Evolutionary conservation across 2,888 invertebrate genomes (phyloP), one percentile per base, ranked within the genome.

Genomic region (Anaspis maculata): DNA sequence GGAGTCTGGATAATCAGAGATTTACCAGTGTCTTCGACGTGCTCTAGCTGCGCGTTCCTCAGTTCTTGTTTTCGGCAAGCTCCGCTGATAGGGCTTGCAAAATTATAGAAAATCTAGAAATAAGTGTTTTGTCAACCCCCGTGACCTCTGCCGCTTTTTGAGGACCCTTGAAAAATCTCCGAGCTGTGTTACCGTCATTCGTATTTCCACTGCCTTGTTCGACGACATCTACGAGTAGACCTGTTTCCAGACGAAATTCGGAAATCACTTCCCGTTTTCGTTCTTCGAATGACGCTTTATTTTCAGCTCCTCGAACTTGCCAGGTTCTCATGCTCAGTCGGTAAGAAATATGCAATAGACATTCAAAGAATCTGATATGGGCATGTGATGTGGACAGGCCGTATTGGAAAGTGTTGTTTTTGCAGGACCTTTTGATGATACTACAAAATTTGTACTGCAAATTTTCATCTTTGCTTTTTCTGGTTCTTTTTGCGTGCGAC

Each of bases 131-230:
- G 16, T 46, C 31, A 3, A 48, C 15, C 2, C 41, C 41, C n/a
- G 45, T 46, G 10, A 48, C 46, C 22, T 31, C 32, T 3, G 48
- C 34, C n/a, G 46, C 24, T 11, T 32, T 1, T 10, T 32, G n/a
- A 3, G 43, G 37, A 29, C 49, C 37, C 7, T 14, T 34, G 29
- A 54, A 51, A 40, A 54, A 54, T 25, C 44, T 32, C 19, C 49
- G 36, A 21, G 44, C 45, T 2, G 50, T 49, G 21, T 54, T 51
- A 1, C 51, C 48, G 25, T 49, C 49, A 40, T 54, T 52, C 6
- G 41, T 46, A 23, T 40, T 52, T 1, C 50, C 51, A 27, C 34
- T 45, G 4, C 38, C 43, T 10, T 41, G 34, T 34, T 52, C 52
- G 3, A 51, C 48, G 12, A 41, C 22, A 31, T 53, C 50, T 4